A percentile compares a stretch with the other conserved stretches of the same genome.
phyloP scores from a whole-genome alignment of 2,797 vertebrate genomes.

The Xiphorhynchus erythropygius region DNA sequence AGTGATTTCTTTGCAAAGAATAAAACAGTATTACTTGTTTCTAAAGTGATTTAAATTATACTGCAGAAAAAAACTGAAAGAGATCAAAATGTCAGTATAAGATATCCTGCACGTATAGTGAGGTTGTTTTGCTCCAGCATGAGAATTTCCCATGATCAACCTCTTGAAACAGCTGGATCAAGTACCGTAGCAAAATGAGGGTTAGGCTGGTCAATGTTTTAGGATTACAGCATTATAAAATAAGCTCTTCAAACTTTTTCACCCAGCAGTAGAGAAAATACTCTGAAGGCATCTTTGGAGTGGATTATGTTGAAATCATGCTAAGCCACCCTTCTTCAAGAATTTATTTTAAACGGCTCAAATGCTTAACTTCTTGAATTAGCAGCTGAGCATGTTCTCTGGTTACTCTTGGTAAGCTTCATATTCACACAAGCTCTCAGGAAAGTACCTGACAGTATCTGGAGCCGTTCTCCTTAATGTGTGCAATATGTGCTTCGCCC shows the following conservation, averaged over 20 bases:
- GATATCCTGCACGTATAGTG: neutral
- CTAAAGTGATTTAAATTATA: neutral
- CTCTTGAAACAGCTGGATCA: neutral
- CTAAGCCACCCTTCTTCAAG: constrained; percentile 11
- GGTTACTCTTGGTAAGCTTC: neutral
- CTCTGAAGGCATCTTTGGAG: neutral
- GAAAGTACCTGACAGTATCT: neutral
- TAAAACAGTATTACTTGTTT: neutral
- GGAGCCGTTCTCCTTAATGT: neutral
- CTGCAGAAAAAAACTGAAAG: neutral
- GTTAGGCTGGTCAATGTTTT: neutral
- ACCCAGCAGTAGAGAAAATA: neutral
- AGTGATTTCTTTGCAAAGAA: neutral
- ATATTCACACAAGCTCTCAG: neutral
- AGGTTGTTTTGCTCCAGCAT: neutral
- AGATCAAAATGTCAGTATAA: neutral
- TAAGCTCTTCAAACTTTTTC: neutral
- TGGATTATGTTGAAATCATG: constrained; percentile 35
- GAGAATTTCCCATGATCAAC: neutral
- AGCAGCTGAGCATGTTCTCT: neutral
- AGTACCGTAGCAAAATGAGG: neutral
- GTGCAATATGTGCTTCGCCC: neutral
- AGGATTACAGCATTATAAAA: neutral
- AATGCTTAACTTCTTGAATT: constrained; percentile 22
- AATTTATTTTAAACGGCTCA: constrained; percentile 20